Conservation (phyloP, 30 jellyfish, hydroid and myxozoan species). For the Cassiopea xamachana region DNA sequence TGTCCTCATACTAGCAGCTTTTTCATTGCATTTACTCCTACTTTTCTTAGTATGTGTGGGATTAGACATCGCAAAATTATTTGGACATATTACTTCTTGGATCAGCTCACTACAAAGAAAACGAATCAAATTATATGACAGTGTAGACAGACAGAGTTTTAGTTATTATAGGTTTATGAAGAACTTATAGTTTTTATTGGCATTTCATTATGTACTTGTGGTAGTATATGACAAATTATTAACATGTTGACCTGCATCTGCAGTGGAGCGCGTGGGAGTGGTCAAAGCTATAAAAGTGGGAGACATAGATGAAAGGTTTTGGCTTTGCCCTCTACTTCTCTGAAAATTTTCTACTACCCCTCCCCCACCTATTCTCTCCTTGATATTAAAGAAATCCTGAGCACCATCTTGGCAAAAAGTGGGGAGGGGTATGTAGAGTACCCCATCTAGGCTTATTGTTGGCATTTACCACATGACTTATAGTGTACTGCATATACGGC, state of each 20-base stretch:
- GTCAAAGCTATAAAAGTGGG: no score
- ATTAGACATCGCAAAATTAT: neutral
- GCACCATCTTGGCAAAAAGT: no score
- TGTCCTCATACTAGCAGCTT: neutral
- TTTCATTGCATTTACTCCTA: neutral
- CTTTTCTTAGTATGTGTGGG: neutral
- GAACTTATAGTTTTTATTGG: neutral
- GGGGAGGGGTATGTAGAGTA: no score
- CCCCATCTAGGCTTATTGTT: no score
- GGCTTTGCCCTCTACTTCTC: no score
- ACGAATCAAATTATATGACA: neutral
- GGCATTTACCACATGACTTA: no score
- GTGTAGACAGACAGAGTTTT: neutral
- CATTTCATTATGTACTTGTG: neutral
- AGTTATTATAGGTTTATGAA: neutral
- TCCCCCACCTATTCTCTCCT: no score
- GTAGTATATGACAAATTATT: neutral
- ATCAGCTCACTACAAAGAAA: neutral
- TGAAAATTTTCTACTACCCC: no score
- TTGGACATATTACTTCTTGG: neutral
- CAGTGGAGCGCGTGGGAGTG: neutral
- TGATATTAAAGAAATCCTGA: no score
- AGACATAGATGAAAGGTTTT: no score
- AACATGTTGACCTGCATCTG: neutral
- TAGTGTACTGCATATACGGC: no score